Base-by-base conservation (phyloP, 1,140 invertebrate genomes). In the Calliphora vicina region DNA sequence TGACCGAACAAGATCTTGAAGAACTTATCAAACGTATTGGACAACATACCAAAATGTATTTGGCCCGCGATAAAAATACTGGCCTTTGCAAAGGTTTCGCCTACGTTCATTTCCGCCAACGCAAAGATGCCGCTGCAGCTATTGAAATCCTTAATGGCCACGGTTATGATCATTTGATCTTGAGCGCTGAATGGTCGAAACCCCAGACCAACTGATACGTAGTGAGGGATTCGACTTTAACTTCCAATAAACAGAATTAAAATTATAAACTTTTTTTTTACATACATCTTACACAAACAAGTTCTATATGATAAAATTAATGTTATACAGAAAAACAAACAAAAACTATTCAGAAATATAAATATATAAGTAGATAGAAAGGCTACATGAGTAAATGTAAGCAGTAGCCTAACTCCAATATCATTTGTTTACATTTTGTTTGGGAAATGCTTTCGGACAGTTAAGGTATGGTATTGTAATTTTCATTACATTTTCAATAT, bases 181-280 rank as follows among this genome's bases (percentile, higher is more conserved):
- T 99, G 13, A 98, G 95, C 91, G 99, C 99, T 23, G 99, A 99
- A 92, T 99, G 99, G 99, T 99, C 99, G 3, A 99, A 99, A 91
- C 95, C 96, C 29, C 94, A 90, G 78, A 90, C 85, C 84, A 90
- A 90, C 81, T 90, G 87, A 85, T 83, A 78, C 15, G 42, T 23
- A 20, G 42, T 78, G 12, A 78, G 42, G 25, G 74, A 78, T 23
- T 43, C 74, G 35, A 43, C n/a, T 20, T 23, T 20, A 20, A 76
- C 73, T 76, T 78, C 35, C 74, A 78, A 43, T 78, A 78, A 78
- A 78, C 35, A 78, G 25, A 78, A 78, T 78, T 78, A 23, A 76
- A 76, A 42, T 57, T 57, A 57, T 17, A 57, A 57, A 67, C 4
- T 0, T 10, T 67, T 57, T 67, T 67, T 67, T 67, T 67, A 67